Evolutionary conservation across 2,888 invertebrate species (phyloP).

Genomic region (Pheosia gnoma): DNA sequence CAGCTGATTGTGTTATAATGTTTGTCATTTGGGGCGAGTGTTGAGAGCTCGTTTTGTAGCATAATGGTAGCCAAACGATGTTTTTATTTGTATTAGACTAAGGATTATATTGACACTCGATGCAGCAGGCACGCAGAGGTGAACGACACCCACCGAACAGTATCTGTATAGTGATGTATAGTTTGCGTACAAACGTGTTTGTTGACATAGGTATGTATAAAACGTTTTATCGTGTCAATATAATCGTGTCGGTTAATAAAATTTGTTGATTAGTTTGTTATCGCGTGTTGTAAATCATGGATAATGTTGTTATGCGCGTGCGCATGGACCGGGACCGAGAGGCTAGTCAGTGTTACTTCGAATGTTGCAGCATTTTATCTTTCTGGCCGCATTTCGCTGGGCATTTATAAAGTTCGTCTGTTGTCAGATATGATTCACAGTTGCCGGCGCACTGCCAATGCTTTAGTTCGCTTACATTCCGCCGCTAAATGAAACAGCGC

Average conservation of each 20-base stretch:
- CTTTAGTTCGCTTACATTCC: background rate
- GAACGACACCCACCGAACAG: background rate
- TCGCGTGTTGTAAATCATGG: conserved; percentile 44
- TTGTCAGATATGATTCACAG: conserved; percentile 8
- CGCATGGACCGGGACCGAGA: conserved; percentile 26
- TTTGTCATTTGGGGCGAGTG: conserved; percentile 39
- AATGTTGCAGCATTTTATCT: conserved; percentile 48
- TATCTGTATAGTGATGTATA: background rate
- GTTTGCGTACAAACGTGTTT: conserved; percentile 6
- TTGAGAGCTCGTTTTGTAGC: conserved; percentile 47
- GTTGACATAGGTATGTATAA: conserved; percentile 3
- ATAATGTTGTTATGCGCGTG: conserved; percentile 37
- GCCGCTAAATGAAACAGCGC: background rate
- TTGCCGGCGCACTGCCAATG: background rate
- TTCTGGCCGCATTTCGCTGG: conserved; percentile 63
- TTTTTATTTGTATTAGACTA: conserved; percentile 43
- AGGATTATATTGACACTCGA: conserved; percentile 33
- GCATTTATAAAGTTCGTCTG: conserved; percentile 52
- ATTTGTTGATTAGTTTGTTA: conserved; percentile 75
- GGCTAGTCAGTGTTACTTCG: conserved; percentile 55
- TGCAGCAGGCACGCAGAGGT: background rate
- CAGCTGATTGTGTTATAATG: conserved; percentile 41
- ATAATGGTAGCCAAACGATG: conserved; percentile 58
- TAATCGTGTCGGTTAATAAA: conserved; percentile 37
- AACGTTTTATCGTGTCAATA: conserved; percentile 33